Evolutionary conservation across 2,888 invertebrate species (phyloP), one percentile per base, ranked within the genome.

Genomic region (Agrochola lychnidis): DNA sequence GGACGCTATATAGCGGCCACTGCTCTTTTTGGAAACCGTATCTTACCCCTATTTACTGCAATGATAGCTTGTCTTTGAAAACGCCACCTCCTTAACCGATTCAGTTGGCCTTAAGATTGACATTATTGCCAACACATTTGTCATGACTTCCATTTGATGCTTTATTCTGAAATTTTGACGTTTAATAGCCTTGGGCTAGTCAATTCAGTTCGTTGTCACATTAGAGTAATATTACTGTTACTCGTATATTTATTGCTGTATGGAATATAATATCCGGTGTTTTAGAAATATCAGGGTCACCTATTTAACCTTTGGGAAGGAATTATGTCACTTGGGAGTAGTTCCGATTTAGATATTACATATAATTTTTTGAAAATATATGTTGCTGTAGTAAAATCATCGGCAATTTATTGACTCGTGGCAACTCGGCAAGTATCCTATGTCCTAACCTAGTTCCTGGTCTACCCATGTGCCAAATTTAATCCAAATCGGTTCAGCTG

Each of bases 251-350:
- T 63, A 71, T 76, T 36, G 53, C 64, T 76, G 5, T 59, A 22
- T 57, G 53, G 51, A 16, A 59, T 73, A 70, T 73, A 78, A 81
- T 82, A 73, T 82, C 78, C 78, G 78, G 73, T n/a, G 63, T 12
- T 69, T 61, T 45, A 40, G 64, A 72, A 81, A 70, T 73, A 7
- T 61, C 67, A 68, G 61, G 30, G 42, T 70, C 22, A 57, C 14
- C 12, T 1, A 22, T 67, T 66, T 76, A 51, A 70, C 70, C 81
- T 70, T 76, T 70, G 4, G 25, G 30, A 36, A 56, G 36, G 7
- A 56, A 42, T 51, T 0, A 25, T 36, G 61, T 67, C 66, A 62
- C 4, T 67, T 57, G 3, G 30, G 0, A 36, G 7, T 30, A 36
- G 40, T 22, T 51, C 16, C n/a, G 64, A 70, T 70, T 25, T 4